Percentiles rank a stretch among this genome's conserved stretches.
phyloP scores from a whole-genome alignment of 2,797 vertebrate genomes.

The Schizopygopsis pylzovi region DNA sequence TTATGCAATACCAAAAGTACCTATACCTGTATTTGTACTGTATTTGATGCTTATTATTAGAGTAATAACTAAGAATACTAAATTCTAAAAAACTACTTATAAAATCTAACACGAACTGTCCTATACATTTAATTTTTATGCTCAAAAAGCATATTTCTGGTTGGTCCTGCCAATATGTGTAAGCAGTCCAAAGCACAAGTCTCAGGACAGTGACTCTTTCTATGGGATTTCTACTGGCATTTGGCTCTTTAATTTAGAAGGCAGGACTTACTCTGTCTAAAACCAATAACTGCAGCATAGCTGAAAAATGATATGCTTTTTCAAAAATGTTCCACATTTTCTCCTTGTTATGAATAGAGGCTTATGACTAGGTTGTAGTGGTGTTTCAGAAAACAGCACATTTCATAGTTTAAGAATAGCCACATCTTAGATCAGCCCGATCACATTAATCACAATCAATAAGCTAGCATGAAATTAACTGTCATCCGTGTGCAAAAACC shows the following conservation, averaged over 20 bases:
- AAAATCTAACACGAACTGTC: neutral
- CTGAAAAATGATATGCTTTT: neutral
- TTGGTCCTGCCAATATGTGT: neutral
- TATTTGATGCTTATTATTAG: neutral
- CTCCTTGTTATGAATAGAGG: neutral
- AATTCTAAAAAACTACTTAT: neutral
- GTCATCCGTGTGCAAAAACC: conserved; percentile 54
- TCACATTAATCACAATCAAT: conserved; percentile 60
- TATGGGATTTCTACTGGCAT: neutral
- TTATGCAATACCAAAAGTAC: neutral
- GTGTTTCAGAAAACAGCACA: conserved; percentile 25
- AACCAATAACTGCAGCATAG: neutral
- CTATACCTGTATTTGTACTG: neutral
- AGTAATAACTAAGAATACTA: neutral
- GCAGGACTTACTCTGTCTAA: neutral
- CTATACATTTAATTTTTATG: neutral
- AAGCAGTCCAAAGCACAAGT: neutral
- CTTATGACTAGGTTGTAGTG: neutral
- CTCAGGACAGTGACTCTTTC: neutral
- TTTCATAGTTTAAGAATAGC: conserved; percentile 45
- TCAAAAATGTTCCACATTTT: neutral
- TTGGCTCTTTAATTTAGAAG: neutral
- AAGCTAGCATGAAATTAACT: conserved; percentile 58
- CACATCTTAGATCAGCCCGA: conserved; percentile 52
- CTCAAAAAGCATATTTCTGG: neutral